Base-by-base conservation (phyloP, 1,140 invertebrate genomes). In the Camponotus floridanus region DNA sequence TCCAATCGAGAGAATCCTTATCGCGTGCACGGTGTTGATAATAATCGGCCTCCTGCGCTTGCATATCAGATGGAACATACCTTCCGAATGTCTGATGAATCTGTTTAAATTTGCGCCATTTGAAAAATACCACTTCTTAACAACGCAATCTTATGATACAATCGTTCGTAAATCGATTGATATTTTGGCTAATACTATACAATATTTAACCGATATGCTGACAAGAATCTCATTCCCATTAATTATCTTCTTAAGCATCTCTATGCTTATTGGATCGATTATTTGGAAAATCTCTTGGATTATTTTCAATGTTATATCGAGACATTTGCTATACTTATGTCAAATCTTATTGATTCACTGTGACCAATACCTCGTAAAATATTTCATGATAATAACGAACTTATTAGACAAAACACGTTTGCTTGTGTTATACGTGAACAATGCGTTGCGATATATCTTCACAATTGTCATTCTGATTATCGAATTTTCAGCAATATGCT, bases 1-100 rank as follows among this genome's bases (percentile, higher is more conserved):
- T 73, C 62, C 81, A 73, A 48, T 91, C 83, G 80, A 83, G n/a
- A 68, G 31, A 76, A 71, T 90, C 62, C 61, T 85, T 62, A 68
- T 33, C 13, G 21, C 33, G n/a, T 70, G 36, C 55, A n/a, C 9
- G 31, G 36, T 79, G 21, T 51, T 88, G 36, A 26, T 88, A 59
- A 15, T 92, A 59, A 15, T 92, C 62, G 33, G 87, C 18, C 68
- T 76, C 13, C 36, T 84, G 26, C 57, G n/a, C 15, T 39, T 48
- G 36, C 15, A 59, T 15, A 13, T 64, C 9, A 21, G 15, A 76
- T 13, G 13, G 13, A 36, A 83, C 61, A 5, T 33, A 36, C 62
- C 62, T 73, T 21, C 7, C n/a, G 18, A 8, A 5, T 7, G 33
- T 7, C 48, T 51, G 39, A 73, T 36, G 4, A 83, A n/a, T 48